A percentile compares a stretch with the other conserved stretches of the same genome.
phyloP scores from a whole-genome alignment of 2,113 vertebrate genomes.

The Chaetodon auriga region DNA sequence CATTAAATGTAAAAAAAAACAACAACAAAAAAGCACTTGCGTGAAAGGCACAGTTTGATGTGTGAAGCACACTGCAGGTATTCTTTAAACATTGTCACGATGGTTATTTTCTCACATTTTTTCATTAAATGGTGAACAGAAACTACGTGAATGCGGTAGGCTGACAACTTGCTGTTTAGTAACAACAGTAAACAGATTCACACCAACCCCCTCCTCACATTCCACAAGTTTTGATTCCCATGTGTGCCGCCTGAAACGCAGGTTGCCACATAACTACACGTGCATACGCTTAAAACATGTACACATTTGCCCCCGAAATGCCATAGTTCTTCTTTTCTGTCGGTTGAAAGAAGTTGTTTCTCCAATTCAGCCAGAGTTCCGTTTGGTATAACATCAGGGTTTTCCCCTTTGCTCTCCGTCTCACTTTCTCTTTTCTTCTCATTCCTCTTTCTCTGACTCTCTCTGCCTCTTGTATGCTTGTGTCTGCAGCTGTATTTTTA shows the following conservation, averaged over 20 bases:
- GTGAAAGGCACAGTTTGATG: not conserved
- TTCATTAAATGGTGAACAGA: constrained; percentile 24
- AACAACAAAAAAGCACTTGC: not conserved
- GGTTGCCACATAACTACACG: constrained; percentile 54
- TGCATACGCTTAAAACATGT: constrained; percentile 49
- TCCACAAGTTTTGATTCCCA: constrained; percentile 74
- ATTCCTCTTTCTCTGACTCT: constrained; percentile 77
- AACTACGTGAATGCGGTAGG: constrained; percentile 23
- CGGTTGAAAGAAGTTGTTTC: constrained; percentile 75
- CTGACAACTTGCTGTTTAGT: constrained; percentile 55
- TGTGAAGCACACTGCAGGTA: constrained; percentile 17
- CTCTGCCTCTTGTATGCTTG: constrained; percentile 77
- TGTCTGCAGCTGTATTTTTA: constrained; percentile 95
- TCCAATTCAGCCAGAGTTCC: constrained; percentile 71
- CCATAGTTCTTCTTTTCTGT: constrained; percentile 62
- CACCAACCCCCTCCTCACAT: constrained; percentile 63
- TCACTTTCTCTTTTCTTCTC: constrained; percentile 73
- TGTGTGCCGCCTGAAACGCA: constrained; percentile 58
- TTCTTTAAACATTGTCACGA: not conserved
- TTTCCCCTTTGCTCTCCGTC: constrained; percentile 69
- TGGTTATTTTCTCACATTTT: constrained; percentile 45
- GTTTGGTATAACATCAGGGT: constrained; percentile 68
- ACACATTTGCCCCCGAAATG: constrained; percentile 50
- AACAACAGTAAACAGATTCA: constrained; percentile 72
- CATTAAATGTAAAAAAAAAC: not conserved